These are phyloP conservation scores for Nansenia antarctica DNA, from an alignment of 2,113 vertebrate species.

Conservation along the genomic window DNA sequence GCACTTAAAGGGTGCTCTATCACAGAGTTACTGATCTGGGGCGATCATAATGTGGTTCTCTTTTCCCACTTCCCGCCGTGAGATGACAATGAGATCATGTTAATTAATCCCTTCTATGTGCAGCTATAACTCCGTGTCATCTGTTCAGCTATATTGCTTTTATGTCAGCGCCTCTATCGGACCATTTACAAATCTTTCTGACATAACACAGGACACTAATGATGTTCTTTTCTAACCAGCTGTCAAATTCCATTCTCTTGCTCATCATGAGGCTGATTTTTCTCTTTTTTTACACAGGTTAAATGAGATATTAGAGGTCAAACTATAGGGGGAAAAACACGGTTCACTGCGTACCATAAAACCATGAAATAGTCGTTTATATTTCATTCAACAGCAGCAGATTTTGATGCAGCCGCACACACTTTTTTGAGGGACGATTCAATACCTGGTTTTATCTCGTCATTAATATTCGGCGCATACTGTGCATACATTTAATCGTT, in stretches of 20 bases:
- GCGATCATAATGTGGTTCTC: conserved; percentile 42
- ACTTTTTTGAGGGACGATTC: background rate
- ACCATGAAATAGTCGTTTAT: background rate
- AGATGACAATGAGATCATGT: conserved; percentile 63
- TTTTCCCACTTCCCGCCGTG: conserved; percentile 39
- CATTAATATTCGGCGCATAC: background rate
- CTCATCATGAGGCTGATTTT: conserved; percentile 51
- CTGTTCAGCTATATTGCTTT: conserved; percentile 52
- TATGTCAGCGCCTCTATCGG: conserved; percentile 62
- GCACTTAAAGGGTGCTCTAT: conserved; percentile 60
- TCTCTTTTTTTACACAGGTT: conserved; percentile 48
- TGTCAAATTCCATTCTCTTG: conserved; percentile 60
- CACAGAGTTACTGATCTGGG: conserved; percentile 57
- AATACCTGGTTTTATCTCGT: background rate
- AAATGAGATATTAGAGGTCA: conserved; percentile 66
- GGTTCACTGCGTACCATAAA: background rate
- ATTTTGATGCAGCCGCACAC: background rate
- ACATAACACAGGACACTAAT: conserved; percentile 59
- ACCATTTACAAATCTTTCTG: conserved; percentile 52
- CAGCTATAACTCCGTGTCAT: conserved; percentile 59
- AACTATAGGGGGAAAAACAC: conserved; percentile 19
- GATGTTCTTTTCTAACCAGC: conserved; percentile 57
- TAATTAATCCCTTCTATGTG: conserved; percentile 65
- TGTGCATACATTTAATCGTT: background rate
- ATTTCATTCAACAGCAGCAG: background rate